Conservation (phyloP, 2,113 vertebrate genomes). For the Dasyurus viverrinus region DNA sequence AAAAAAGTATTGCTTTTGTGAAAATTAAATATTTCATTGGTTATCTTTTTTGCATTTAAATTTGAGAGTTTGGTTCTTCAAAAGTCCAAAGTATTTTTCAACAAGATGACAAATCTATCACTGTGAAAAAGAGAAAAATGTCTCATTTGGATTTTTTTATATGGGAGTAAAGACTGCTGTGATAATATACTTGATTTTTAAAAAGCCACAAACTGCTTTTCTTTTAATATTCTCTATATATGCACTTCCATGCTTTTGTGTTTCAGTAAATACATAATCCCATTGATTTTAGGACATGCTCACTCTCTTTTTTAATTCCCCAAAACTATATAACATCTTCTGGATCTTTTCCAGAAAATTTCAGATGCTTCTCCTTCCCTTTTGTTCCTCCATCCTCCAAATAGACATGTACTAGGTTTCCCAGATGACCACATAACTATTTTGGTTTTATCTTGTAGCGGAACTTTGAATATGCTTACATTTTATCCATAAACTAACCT, state of each 20-base stretch:
- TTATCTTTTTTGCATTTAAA: constrained; percentile 49
- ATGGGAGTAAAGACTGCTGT: not conserved
- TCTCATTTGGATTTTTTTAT: not conserved
- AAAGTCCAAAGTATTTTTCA: not conserved
- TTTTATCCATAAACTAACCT: not conserved
- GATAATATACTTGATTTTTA: not conserved
- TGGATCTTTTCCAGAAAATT: not conserved
- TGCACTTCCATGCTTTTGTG: not conserved
- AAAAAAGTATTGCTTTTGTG: not conserved
- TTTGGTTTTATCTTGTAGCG: not conserved
- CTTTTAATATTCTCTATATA: not conserved
- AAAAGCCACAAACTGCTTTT: not conserved
- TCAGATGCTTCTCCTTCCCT: not conserved
- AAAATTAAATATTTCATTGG: constrained; percentile 3
- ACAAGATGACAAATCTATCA: not conserved
- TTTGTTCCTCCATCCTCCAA: not conserved
- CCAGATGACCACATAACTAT: not conserved
- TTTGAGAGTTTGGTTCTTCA: not conserved
- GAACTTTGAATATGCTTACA: not conserved
- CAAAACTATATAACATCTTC: not conserved
- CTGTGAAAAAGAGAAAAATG: constrained; percentile 28
- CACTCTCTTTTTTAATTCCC: not conserved
- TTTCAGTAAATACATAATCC: not conserved
- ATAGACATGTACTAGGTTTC: not conserved
- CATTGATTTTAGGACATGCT: not conserved